Base-by-base conservation (phyloP, 2,797 vertebrate genomes). In the Sebastes oblongus region DNA sequence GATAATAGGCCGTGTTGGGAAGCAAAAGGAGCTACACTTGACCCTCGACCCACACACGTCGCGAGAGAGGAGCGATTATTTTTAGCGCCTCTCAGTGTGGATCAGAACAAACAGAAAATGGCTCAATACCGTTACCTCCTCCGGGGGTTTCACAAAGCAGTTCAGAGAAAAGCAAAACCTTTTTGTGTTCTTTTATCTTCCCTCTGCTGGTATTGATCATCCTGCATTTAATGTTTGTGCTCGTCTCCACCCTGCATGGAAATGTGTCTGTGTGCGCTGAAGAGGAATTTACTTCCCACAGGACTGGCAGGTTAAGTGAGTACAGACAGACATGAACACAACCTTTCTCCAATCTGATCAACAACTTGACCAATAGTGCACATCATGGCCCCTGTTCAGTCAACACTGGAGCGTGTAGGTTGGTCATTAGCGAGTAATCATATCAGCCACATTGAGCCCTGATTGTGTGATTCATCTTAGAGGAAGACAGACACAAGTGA, bases 361-460 rank as follows among this genome's bases (percentile, higher is more conserved):
- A 27, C 68, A 55, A 2, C 34, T 72, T 78, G 79, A 77, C 30
- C 75, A 75, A 18, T 62, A 13, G 52, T 27, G 61, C 85, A 64
- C n/a, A n/a, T 54, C 76, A 29, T 20, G 50, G 56, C 30, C 56
- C 3, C 59, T 20, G 59, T 64, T 29, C 66, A 8, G 58, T 70
- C 67, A 52, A 60, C 72, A 8, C 72, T 62, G 61, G n/a, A 64
- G 71, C 3, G 42, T 79, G 78, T 90, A 72, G 88, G 86, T 20
- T 30, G 78, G 46, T 90, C 86, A 90, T 94, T 90, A 93, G 84
- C 36, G 14, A 25, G 46, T 90, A 91, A 92, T 93, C 81, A 70
- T 54, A 84, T 89, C 68, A 85, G 74, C 87, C 46, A 30, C 46
- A 5, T 46, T 66, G 67, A 82, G 72, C 34, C 72, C 75, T 76